Evolutionary conservation across 2,113 vertebrate genomes (phyloP), one percentile per base, ranked within the genome.

Genomic region (Orthonyx spaldingii): DNA sequence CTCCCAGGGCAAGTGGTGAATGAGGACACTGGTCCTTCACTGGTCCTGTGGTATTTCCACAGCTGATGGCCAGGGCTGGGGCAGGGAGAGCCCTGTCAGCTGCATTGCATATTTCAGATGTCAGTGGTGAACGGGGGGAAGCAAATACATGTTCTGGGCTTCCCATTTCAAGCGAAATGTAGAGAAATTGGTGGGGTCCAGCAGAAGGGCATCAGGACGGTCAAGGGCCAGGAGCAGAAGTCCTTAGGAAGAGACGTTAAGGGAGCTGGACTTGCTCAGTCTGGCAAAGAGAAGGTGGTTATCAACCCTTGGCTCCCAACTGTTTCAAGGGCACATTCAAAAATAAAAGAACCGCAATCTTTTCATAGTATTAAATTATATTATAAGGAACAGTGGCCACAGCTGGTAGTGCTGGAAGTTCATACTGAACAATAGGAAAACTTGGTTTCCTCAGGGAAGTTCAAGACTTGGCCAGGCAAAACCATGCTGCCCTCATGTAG

Each of bases 281-380:
- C 22, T 68, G 72, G 6, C 12, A 59, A 57, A 87, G 50, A 84
- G 20, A 6, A 71, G 16, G 13, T 57, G 82, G 39, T 52, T 90
- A 4, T 66, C 6, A 12, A 33, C 16, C 5, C 0, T 59, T 60
- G 39, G 5, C 10, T 16, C 16, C 3, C 27, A 37, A 1, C 6
- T 75, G n/a, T 75, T 68, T 75, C 39, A 90, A 85, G 21, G 52
- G 16, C 5, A 75, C 35, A 63, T 87, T 87, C 39, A 55, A 75
- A 63, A 52, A 23, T n/a, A 83, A 65, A 1, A 1, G 37, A 77
- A 68, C 12, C 27, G 74, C 82, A 82, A 39, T 47, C 4, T 44
- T 81, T 42, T 32, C 32, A 27, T 27, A 35, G 6, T 63, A 27
- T 57, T 72, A n/a, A 32, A 61, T 24, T 32, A 49, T 41, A 10